phyloP scores from a whole-genome alignment of 2,113 vertebrate genomes.

The Malurus alboscapulatus region DNA sequence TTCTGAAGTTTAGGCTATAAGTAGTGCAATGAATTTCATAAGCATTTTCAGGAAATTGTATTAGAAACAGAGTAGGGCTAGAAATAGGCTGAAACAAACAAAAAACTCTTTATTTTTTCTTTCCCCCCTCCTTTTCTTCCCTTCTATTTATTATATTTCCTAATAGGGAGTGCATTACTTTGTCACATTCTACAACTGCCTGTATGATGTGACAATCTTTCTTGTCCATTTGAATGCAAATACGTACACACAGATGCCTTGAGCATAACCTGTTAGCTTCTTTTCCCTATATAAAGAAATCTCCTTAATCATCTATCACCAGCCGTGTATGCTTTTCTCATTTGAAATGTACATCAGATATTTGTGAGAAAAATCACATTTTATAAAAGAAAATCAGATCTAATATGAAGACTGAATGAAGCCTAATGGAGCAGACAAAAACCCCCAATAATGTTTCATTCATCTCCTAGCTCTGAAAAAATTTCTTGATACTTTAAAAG shows the following conservation, averaged over 20 bases:
- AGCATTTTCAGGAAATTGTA: not conserved
- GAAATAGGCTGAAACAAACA: not conserved
- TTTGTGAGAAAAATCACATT: not conserved
- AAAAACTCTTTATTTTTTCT: not conserved
- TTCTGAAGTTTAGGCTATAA: not conserved
- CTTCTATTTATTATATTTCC: not conserved
- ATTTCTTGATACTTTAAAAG: not conserved
- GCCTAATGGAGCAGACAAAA: not conserved
- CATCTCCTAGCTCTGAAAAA: not conserved
- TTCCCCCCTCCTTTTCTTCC: accelerated
- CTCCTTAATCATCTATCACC: not conserved
- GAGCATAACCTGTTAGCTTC: not conserved
- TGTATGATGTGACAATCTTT: not conserved
- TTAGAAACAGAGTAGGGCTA: not conserved
- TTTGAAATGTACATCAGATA: not conserved
- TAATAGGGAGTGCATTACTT: not conserved
- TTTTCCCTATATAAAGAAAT: not conserved
- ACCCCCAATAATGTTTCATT: accelerated
- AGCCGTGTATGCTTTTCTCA: not conserved
- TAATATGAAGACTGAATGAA: not conserved
- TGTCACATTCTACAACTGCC: not conserved
- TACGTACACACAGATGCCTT: not conserved
- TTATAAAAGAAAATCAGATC: not conserved
- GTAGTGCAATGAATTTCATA: not conserved
- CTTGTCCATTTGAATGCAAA: not conserved